Conservation (phyloP, 2,797 vertebrate genomes). For the Brachyrhaphis roseni region DNA sequence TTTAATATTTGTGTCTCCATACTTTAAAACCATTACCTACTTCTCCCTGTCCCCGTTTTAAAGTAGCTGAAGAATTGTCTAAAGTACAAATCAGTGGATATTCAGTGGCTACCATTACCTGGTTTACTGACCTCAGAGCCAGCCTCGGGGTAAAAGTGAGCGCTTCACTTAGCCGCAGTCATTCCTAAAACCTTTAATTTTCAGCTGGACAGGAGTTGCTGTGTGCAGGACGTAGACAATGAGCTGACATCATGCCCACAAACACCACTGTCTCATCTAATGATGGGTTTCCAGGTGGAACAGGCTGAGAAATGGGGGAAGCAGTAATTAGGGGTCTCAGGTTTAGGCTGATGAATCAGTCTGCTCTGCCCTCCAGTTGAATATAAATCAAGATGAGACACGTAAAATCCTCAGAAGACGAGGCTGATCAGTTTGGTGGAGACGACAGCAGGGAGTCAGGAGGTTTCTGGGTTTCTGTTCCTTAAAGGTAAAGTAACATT, state of each 20-base stretch:
- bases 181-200: slow-evolving; percentile 45
- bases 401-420: slow-evolving; percentile 5
- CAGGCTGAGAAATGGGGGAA: slow-evolving; percentile 19
- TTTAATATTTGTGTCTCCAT: no score
- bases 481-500: slow-evolving; percentile 31
- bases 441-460: slow-evolving; percentile 3
- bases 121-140: slow-evolving; percentile 30
- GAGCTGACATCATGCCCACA: slow-evolving; percentile 3
- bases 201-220: slow-evolving; percentile 25
- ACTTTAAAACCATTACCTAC: not conserved
- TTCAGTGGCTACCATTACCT: slow-evolving; percentile 14
- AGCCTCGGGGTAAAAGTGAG: slow-evolving; percentile 21
- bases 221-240: slow-evolving; percentile 14
- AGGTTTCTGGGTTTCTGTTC: slow-evolving; percentile 4
- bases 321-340: slow-evolving; percentile 55
- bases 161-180: slow-evolving; percentile 9
- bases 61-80: not conserved
- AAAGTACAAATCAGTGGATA: not conserved
- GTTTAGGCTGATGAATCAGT: slow-evolving; percentile 26
- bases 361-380: slow-evolving; percentile 2
- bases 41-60: not conserved
- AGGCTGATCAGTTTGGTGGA: not conserved
- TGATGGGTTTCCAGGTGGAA: slow-evolving; percentile 53
- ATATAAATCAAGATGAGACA: slow-evolving; percentile 50
- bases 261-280: slow-evolving; percentile 47